Percentiles rank a stretch among this genome's conserved stretches.
These are phyloP conservation scores for Salvelinus sp. DNA, from an alignment of 2,113 vertebrate genomes.

Conservation along the genomic window DNA sequence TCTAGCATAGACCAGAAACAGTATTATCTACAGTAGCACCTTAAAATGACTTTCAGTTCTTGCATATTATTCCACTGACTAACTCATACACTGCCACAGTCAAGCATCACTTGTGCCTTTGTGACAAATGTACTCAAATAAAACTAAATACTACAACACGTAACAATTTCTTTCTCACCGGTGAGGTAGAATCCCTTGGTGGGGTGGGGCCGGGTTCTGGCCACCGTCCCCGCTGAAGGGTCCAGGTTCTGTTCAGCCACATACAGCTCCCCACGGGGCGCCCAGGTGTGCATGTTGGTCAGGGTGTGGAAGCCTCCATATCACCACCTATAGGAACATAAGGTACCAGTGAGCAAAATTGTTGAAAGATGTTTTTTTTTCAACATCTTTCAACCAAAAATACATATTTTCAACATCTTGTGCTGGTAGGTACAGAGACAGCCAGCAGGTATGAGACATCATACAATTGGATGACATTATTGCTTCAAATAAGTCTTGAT, in stretches of 20 bases:
- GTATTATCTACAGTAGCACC: no score
- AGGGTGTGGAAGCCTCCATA: slow-evolving; percentile 75
- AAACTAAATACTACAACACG: no score
- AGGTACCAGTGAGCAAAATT: slow-evolving; percentile 15
- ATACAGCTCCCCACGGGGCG: slow-evolving; percentile 75
- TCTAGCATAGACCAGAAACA: no score
- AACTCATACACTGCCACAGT: no score
- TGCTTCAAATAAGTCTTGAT: neutral
- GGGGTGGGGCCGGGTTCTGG: slow-evolving; percentile 67
- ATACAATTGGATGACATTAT: neutral
- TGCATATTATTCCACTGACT: no score
- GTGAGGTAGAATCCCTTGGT: slow-evolving; percentile 76
- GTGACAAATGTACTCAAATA: no score
- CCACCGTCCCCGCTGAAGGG: slow-evolving; percentile 66
- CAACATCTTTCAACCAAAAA: no score
- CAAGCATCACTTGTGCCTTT: no score
- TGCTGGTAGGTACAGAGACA: neutral
- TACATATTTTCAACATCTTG: no score
- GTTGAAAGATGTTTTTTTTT: slow-evolving; percentile 11
- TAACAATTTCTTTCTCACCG: slow-evolving; percentile 46
- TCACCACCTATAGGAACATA: slow-evolving; percentile 69
- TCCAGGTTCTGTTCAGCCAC: slow-evolving; percentile 73
- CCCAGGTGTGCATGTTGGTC: slow-evolving; percentile 77
- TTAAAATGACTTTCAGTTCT: no score
- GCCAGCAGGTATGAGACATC: neutral